Evolutionary conservation across 2,797 vertebrate genomes (phyloP).

Genomic region (Triplophysa yarkandensis): DNA sequence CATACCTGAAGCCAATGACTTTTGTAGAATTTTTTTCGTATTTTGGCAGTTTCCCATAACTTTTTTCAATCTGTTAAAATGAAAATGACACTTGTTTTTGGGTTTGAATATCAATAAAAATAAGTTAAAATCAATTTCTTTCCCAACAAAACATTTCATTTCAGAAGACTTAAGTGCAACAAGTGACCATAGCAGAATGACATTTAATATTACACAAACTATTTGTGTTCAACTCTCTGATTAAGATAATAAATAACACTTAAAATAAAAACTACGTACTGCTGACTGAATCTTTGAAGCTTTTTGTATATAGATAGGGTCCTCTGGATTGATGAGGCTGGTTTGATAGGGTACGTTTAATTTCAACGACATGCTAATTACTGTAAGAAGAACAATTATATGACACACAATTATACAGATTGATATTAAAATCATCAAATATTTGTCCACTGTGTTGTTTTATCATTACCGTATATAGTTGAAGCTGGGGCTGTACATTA

Average conservation of each 20-base stretch:
- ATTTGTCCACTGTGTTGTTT: no score
- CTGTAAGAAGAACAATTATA: neutral
- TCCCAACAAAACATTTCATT: no score
- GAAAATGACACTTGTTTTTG: neutral
- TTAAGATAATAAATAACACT: no score
- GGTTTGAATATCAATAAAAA: no score
- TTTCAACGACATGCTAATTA: slow-evolving; percentile 54
- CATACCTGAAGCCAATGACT: slow-evolving; percentile 43
- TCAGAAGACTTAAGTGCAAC: no score
- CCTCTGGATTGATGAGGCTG: slow-evolving; percentile 31
- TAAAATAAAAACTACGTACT: slow-evolving; percentile 59
- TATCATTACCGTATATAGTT: no score
- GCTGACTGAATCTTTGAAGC: slow-evolving; percentile 3
- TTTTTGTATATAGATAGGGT: neutral
- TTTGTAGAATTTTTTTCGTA: slow-evolving; percentile 6
- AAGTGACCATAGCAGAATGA: no score
- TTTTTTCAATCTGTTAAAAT: slow-evolving; percentile 35
- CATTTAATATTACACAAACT: no score
- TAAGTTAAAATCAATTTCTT: no score
- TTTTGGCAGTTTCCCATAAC: neutral
- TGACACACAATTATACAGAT: neutral
- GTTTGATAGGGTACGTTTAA: slow-evolving; percentile 41
- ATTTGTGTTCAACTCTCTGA: no score
- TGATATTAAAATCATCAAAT: no score
- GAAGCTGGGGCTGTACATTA: no score